These are phyloP conservation scores for Malaclemys terrapin DNA, from an alignment of 2,113 vertebrate genomes.

Conservation along the genomic window DNA sequence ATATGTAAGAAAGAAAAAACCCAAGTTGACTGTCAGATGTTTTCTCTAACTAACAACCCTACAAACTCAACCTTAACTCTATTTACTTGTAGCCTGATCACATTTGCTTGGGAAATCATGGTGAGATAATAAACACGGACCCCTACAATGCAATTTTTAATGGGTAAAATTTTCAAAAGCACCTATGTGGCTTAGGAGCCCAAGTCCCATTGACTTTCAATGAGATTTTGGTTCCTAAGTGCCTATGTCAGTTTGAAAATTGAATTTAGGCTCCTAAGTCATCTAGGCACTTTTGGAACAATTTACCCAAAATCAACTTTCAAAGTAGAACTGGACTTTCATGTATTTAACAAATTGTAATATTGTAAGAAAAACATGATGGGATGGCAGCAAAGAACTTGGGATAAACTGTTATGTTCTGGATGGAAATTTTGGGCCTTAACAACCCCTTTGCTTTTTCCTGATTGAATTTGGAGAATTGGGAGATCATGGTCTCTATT, in stretches of 20 bases:
- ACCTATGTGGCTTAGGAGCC: not conserved
- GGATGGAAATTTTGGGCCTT: constrained; percentile 3
- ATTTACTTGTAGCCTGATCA: not conserved
- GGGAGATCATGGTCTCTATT: not conserved
- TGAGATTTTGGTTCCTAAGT: not conserved
- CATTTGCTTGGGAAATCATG: not conserved
- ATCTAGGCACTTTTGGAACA: constrained; percentile 31
- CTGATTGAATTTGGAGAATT: not conserved
- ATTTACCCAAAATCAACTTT: constrained; percentile 39
- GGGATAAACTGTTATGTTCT: constrained; percentile 2
- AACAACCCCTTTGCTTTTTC: not conserved
- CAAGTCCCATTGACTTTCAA: not conserved
- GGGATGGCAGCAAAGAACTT: constrained; percentile 1
- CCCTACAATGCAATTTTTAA: not conserved
- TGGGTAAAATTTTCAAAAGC: not conserved
- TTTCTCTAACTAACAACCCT: too few species aligned
- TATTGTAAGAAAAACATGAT: constrained; percentile 32
- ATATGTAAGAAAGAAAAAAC: not conserved
- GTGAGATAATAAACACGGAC: not conserved
- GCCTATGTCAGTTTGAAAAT: not conserved
- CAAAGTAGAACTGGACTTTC: constrained; percentile 36
- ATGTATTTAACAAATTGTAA: constrained; percentile 32
- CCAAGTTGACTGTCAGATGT: not conserved
- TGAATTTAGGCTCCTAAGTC: constrained; percentile 4
- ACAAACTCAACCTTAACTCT: not conserved